Evolutionary conservation across 2,888 invertebrate genomes (phyloP).

Genomic region (Hirtodrosophila duncani): DNA sequence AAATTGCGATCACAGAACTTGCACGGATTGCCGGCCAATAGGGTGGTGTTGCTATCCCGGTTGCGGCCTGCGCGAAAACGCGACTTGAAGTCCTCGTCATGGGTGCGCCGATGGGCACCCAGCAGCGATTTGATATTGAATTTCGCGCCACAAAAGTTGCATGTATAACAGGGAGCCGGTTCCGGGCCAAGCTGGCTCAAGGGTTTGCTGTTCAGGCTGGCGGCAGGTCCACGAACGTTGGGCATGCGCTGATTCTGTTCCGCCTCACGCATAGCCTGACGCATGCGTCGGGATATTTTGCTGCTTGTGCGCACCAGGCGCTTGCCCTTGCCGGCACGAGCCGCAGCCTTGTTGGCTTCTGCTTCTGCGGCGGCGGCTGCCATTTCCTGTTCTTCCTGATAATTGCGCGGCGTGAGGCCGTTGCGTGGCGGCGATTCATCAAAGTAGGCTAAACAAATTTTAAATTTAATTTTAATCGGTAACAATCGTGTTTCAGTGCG

Average conservation of each 20-base stretch:
- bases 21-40: conserved; percentile 28
- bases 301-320: not conserved
- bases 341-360: conserved; percentile 4
- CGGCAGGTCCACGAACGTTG: not conserved
- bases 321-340: not conserved
- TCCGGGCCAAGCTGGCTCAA: not conserved
- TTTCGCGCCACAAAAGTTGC: conserved; percentile 44
- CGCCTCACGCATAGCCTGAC: not conserved
- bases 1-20: conserved; percentile 56
- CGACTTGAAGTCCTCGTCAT: conserved; percentile 49
- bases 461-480: too few relatives aligned
- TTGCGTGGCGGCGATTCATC: conserved; percentile 52
- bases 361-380: too few relatives aligned
- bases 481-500: too few relatives aligned
- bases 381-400: too few relatives aligned
- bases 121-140: conserved; percentile 56
- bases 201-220: not conserved
- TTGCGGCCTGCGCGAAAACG: conserved; percentile 25
- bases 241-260: conserved; percentile 3
- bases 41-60: conserved; percentile 9
- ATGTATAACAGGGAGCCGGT: conserved; percentile 34
- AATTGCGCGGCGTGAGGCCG: conserved; percentile 44
- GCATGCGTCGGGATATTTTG: not conserved
- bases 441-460: conserved; percentile 21
- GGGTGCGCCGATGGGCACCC: conserved; percentile 48